Base-by-base conservation (phyloP, 2,888 invertebrate genomes). In the Eumacrocentrus americanus region DNA sequence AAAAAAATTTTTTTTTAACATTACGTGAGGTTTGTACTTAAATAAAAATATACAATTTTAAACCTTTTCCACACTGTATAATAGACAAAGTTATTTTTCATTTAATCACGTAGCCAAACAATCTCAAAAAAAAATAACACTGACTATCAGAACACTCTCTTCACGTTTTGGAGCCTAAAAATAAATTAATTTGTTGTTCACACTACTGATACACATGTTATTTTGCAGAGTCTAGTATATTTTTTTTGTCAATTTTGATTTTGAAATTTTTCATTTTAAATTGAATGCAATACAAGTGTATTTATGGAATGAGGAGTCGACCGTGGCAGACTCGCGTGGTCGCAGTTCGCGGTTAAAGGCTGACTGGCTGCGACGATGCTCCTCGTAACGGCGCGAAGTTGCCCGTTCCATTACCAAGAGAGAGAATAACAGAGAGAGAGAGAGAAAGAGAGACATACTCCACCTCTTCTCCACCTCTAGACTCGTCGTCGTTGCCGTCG, bases 331-430 rank as follows among this genome's bases (percentile, higher is more conserved):
- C 57, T 56, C 58, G 61, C 55, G 62, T 58, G 64, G 62, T 66
- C 63, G 55, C 66, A 62, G 67, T 65, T 71, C 71, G 75, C 74
- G 75, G 77, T 77, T 77, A 74, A 72, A 73, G 72, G 72, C 76
- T 76, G 77, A 77, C 77, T 77, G 77, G 72, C 63, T 69, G 71
- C 66, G 64, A 64, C 72, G 72, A 67, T 67, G 69, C 67, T 68
- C 63, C 62, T 68, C 67, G 69, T 69, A 66, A 72, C 68, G 69
- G 67, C 71, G 68, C 68, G 67, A 70, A 68, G 70, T 69, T 61
- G 58, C 50, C 50, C 58, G 56, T 60, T 67, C 61, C 55, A 65
- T 63, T 63, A 61, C 56, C 29, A 44, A 53, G 29, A 16, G 11
- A 46, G 25, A 29, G 29, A 6, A 4, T 14, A 29, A 18, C n/a